phyloP scores from a whole-genome alignment of 1,140 invertebrate genomes.

The Drosophila ananassae region DNA sequence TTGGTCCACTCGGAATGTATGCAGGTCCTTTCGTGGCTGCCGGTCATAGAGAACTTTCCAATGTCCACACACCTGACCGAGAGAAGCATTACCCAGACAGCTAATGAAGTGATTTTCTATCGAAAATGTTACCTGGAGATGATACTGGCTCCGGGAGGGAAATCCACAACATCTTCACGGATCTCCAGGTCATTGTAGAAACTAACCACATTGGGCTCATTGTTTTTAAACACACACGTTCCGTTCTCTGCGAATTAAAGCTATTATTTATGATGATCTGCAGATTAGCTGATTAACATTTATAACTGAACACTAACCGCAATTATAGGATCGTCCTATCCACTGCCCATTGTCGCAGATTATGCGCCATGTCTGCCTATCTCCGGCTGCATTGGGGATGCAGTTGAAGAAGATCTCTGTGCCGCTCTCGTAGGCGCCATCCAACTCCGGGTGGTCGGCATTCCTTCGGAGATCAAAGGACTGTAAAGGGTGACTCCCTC shows the following conservation, averaged over 20 bases:
- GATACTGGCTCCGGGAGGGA: conserved; percentile 89
- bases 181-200: conserved; percentile 92
- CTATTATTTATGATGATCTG: background rate
- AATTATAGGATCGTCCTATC: conserved; percentile 90
- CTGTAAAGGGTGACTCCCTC: background rate
- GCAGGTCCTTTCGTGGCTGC: conserved; percentile 88
- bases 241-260: conserved; percentile 86
- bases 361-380: conserved; percentile 92
- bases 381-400: conserved; percentile 90
- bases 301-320: conserved; percentile 85
- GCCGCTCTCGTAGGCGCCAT: conserved; percentile 88
- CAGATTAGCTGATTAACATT: background rate
- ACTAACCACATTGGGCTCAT: conserved; percentile 91
- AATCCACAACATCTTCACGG: conserved; percentile 90
- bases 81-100: conserved; percentile 3
- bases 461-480: conserved; percentile 48
- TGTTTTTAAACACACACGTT: conserved; percentile 90
- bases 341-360: conserved; percentile 93
- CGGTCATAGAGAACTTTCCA: conserved; percentile 88
- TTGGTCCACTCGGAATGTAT: conserved; percentile 92
- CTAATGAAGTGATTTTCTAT: background rate
- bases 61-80: conserved; percentile 90
- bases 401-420: conserved; percentile 93
- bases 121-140: conserved; percentile 85
- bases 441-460: conserved; percentile 77